phyloP scores from a whole-genome alignment of 2,888 invertebrate genomes.

The Aphidius colemani region DNA sequence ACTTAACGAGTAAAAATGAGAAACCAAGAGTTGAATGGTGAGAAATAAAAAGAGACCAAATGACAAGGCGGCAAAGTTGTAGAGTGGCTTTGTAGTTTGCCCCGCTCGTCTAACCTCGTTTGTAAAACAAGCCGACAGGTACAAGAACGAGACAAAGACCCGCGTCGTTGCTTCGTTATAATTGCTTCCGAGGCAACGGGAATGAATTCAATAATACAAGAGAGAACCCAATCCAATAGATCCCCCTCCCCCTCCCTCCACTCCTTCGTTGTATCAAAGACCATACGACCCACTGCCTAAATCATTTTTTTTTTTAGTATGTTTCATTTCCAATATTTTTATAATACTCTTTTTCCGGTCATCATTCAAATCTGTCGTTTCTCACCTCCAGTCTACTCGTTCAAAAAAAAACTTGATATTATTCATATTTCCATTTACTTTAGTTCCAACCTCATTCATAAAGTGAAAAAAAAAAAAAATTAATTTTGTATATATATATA shows the following conservation, averaged over 20 bases:
- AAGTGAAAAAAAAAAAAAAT: too few species aligned
- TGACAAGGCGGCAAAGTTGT: conserved; percentile 19
- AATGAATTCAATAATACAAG: conserved; percentile 41
- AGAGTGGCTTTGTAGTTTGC: conserved; percentile 47
- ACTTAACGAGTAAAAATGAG: conserved; percentile 13
- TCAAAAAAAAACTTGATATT: too few species aligned
- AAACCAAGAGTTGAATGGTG: neutral
- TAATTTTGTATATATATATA: too few species aligned
- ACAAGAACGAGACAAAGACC: conserved; percentile 50
- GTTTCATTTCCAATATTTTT: conserved; percentile 22
- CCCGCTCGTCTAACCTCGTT: conserved; percentile 50
- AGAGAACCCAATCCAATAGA: conserved; percentile 23
- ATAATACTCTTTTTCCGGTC: conserved; percentile 29
- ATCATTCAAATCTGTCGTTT: conserved; percentile 14
- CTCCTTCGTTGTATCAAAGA: neutral
- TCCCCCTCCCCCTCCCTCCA: conserved; percentile 15
- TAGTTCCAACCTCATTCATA: too few species aligned
- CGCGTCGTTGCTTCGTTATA: conserved; percentile 48
- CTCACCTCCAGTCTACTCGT: conserved; percentile 7
- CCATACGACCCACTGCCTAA: neutral
- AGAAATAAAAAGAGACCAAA: conserved; percentile 5
- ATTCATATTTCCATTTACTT: too few species aligned
- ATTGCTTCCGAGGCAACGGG: conserved; percentile 56
- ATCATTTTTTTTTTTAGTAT: conserved; percentile 8
- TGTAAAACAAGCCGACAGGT: conserved; percentile 58